These are phyloP conservation scores for Eubasilissa regina DNA, from an alignment of 1,140 invertebrate species.

Conservation along the genomic window DNA sequence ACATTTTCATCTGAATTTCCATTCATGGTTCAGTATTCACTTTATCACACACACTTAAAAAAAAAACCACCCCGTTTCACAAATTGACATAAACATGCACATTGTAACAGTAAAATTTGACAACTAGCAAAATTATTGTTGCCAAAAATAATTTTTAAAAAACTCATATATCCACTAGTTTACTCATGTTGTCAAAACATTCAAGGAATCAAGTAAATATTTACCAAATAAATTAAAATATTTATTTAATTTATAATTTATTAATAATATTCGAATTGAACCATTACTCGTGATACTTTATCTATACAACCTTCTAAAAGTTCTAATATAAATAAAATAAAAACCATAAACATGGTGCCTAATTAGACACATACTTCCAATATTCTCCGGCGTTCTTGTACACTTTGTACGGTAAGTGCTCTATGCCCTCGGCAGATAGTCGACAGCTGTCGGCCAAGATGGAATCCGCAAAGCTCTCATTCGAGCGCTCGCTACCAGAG, in stretches of 20 bases:
- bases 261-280: too few species aligned
- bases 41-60: slow-evolving; percentile 29
- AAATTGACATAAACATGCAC: background rate
- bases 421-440: slow-evolving; percentile 63
- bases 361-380: slow-evolving; percentile 75
- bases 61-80: slow-evolving; percentile 10
- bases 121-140: slow-evolving; percentile 30
- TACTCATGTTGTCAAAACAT: too few species aligned
- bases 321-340: too few species aligned
- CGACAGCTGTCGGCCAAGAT: slow-evolving; percentile 67
- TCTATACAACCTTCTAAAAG: too few species aligned
- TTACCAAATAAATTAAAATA: too few species aligned
- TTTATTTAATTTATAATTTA: too few species aligned
- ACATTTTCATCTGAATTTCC: background rate
- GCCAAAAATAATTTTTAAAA: background rate
- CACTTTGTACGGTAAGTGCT: slow-evolving; percentile 73
- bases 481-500: slow-evolving; percentile 67
- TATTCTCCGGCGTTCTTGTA: slow-evolving; percentile 78
- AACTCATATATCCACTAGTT: too few species aligned
- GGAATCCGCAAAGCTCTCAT: slow-evolving; percentile 71
- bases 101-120: background rate
- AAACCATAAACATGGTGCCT: background rate
- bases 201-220: too few species aligned
- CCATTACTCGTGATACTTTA: too few species aligned
- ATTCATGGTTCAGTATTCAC: background rate